A percentile compares a stretch with the other conserved stretches of the same genome.
phyloP scores from a whole-genome alignment of 2,797 vertebrate species.

The Sebastes minor region DNA sequence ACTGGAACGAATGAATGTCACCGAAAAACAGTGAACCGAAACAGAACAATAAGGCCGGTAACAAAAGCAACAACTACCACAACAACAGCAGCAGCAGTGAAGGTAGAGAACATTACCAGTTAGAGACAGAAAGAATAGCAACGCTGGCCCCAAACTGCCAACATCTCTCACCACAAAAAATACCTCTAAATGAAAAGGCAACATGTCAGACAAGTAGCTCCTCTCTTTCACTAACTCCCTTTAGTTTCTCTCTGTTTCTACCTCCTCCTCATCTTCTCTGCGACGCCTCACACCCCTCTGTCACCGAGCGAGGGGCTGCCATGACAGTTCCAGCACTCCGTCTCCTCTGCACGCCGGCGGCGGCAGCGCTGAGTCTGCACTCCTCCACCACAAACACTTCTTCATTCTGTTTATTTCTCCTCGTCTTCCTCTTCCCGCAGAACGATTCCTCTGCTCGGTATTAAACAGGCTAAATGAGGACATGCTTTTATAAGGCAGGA shows the following conservation, averaged over 20 bases:
- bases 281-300: slow-evolving; percentile 43
- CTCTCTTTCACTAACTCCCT: slow-evolving; percentile 51
- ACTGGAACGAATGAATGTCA: not conserved
- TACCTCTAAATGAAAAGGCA: slow-evolving; percentile 61
- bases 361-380: slow-evolving; percentile 73
- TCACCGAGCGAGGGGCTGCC: slow-evolving; percentile 64
- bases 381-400: slow-evolving; percentile 67
- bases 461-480: slow-evolving; percentile 75
- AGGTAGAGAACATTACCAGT: slow-evolving; percentile 22
- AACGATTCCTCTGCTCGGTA: slow-evolving; percentile 31
- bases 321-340: slow-evolving; percentile 57
- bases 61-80: slow-evolving; percentile 9
- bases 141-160: slow-evolving; percentile 78
- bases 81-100: slow-evolving; percentile 2
- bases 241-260: slow-evolving; percentile 20
- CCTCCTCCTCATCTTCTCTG: slow-evolving; percentile 6
- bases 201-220: slow-evolving; percentile 68
- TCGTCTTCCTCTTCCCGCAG: slow-evolving; percentile 36
- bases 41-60: not conserved
- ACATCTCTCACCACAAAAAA: slow-evolving; percentile 65
- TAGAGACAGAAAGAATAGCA: slow-evolving; percentile 8
- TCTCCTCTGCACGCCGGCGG: slow-evolving; percentile 36
- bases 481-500: slow-evolving; percentile 53
- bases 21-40: not conserved
- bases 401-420: slow-evolving; percentile 67